Base-by-base conservation (phyloP, 2,888 invertebrate species). In the Monoplex corrugatus region DNA sequence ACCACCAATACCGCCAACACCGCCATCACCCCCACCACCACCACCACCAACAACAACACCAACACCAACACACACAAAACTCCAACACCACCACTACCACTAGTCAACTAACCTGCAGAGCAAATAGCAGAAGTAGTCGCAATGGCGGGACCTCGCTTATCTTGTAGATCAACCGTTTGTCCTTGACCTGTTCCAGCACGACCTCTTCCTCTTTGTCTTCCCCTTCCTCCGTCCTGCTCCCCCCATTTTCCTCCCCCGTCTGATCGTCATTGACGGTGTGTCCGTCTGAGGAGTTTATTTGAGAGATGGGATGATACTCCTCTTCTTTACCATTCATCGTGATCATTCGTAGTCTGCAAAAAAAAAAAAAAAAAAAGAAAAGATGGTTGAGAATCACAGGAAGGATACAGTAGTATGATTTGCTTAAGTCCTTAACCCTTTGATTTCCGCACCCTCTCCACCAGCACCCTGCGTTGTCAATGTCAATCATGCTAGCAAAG, bases 141-240 rank as follows among this genome's bases (percentile, higher is more conserved):
- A 89, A 0, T 0, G 90, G 90, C 10, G 89, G 90, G 8, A 57
- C 32, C 13, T 89, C 84, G 35, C 87, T 87, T 5, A 90, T 35
- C 50, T 57, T 82, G 83, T 90, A 90, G 40, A 88, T 88, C 38
- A 90, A 45, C 45, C 80, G 78, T 40, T 83, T 85, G 8, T 40
- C 28, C 72, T 19, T 82, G 19, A 72, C 50, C 2, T 82, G 82
- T 28, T 83, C 88, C 43, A 88, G 68, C 68, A 83, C 88, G 28
- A 89, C 28, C n/a, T 75, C 57, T 13, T 87, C 50, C 5, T 86
- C 88, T 19, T 43, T 45, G 28, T 38, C 68, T 50, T 23, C 50
- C 3, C 68, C 28, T 68, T 68, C 10, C 68, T n/a, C 28, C n/a
- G 68, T 68, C 68, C n/a, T 19, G 16, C 68, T 5, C 28, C 68